phyloP scores from a whole-genome alignment of 1,140 invertebrate genomes.

The Micrasema longulum region DNA sequence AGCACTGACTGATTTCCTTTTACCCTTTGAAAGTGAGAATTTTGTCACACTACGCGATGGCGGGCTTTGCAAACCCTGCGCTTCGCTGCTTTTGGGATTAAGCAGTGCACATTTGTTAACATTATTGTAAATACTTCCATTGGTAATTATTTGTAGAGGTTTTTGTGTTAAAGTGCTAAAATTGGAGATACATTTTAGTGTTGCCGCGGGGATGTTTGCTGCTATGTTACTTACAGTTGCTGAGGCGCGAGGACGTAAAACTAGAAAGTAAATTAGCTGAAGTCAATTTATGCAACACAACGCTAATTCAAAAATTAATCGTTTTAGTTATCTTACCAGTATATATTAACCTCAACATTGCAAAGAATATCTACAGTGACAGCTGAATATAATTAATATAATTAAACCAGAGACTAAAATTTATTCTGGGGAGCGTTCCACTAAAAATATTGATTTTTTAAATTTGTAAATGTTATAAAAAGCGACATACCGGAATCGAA shows the following conservation, averaged over 20 bases:
- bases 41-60: slow-evolving; percentile 74
- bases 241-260: slow-evolving; percentile 7
- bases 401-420: too few relatives aligned
- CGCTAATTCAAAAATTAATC: too few relatives aligned
- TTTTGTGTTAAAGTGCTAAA: slow-evolving; percentile 28
- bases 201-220: slow-evolving; percentile 7
- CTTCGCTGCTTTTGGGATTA: slow-evolving; percentile 26
- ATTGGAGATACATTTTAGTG: neutral
- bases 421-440: too few relatives aligned
- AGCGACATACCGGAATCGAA: too few relatives aligned
- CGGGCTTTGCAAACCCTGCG: slow-evolving; percentile 22
- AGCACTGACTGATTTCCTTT: slow-evolving; percentile 80
- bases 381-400: too few relatives aligned
- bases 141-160: neutral
- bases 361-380: slow-evolving; percentile 2
- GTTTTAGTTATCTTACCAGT: slow-evolving; percentile 28
- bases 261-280: slow-evolving; percentile 26
- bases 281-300: too few relatives aligned
- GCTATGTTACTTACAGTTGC: slow-evolving; percentile 9
- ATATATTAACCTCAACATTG: slow-evolving; percentile 42
- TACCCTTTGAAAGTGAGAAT: slow-evolving; percentile 78
- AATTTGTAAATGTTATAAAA: too few relatives aligned
- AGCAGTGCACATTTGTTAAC: slow-evolving; percentile 21
- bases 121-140: neutral
- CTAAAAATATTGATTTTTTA: too few relatives aligned